Base-by-base conservation (phyloP, 2,888 invertebrate species). In the Ferdinandea cuprea region DNA sequence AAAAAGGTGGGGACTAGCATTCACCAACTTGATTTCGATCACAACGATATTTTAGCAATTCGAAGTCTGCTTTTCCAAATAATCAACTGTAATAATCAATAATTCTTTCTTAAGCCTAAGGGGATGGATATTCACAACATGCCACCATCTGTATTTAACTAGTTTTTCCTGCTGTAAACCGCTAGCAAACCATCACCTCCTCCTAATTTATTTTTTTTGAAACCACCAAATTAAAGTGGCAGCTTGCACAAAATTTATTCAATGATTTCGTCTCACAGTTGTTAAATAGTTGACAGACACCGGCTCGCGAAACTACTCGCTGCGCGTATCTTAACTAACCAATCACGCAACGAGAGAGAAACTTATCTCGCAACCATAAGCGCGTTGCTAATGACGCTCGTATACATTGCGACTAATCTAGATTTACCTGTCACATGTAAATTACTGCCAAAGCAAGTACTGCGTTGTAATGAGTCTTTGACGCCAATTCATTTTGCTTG, bases 371-470 rank as follows among this genome's bases (percentile, higher is more conserved):
- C 40, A n/a, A 42, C 48, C 71, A 72, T 76, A 81, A 76, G 66
- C 83, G 63, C 83, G 56, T 63, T 72, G 66, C 68, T 83, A 83
- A 83, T 83, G 77, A 83, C 72, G 72, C 77, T 66, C 68, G 72
- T 83, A n/a, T n/a, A 73, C 72, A 63, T 83, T 77, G 72, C 77
- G 58, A 77, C 72, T 83, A 68, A 83, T 83, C 83, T 83, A 83
- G 77, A 83, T 83, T 78, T 78, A 68, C 35, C 83, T 83, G 83
- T 83, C 83, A 77, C 83, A 83, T 77, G 72, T 83, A 83, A 83
- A 83, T 83, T 78, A 83, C 77, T 61, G 44, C 71, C 76, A 32
- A 66, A 76, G 46, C 52, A 54, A 68, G 61, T 40, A 59, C 59
- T 58, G 72, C 76, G 72, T 66, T 83, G 77, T 72, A 83, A 78